phyloP scores from a whole-genome alignment of 2,113 vertebrate species.

The Corythoichthys intestinalis region DNA sequence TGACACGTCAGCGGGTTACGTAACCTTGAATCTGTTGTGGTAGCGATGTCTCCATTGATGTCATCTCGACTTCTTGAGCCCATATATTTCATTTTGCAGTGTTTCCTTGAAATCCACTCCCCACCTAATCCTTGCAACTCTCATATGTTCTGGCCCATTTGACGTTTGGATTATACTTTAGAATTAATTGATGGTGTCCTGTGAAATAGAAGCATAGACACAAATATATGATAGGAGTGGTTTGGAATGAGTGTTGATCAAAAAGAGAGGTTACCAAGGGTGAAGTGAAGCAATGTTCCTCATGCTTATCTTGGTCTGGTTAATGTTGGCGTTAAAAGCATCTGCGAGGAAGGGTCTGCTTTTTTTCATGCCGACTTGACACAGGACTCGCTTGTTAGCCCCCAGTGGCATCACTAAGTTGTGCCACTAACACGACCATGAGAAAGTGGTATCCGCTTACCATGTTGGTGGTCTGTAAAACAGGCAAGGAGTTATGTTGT shows the following conservation, averaged over 20 bases:
- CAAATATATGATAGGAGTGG: not conserved
- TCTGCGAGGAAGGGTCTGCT: constrained; percentile 58
- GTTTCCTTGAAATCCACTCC: not conserved
- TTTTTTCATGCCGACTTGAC: constrained; percentile 46
- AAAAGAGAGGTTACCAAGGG: not conserved
- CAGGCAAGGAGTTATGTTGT: not conserved
- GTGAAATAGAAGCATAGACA: not conserved
- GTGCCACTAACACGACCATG: not conserved
- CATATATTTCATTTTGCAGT: not conserved
- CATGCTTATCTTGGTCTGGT: constrained; percentile 33
- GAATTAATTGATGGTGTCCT: not conserved
- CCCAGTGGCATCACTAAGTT: constrained; percentile 18
- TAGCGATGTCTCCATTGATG: not conserved
- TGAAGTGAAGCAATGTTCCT: constrained; percentile 25
- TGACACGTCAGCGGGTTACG: not conserved
- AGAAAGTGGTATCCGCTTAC: constrained; percentile 10
- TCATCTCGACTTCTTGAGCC: not conserved
- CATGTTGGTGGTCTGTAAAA: not conserved
- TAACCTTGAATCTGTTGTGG: not conserved
- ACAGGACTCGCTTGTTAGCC: constrained; percentile 14
- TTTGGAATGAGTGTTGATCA: not conserved
- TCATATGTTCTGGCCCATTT: not conserved
- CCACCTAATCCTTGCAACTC: not conserved
- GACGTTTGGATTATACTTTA: not conserved
- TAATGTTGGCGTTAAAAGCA: constrained; percentile 32